Evolutionary conservation across 2,888 invertebrate genomes (phyloP), one percentile per base, ranked within the genome.

Genomic region (Agrochola lota): DNA sequence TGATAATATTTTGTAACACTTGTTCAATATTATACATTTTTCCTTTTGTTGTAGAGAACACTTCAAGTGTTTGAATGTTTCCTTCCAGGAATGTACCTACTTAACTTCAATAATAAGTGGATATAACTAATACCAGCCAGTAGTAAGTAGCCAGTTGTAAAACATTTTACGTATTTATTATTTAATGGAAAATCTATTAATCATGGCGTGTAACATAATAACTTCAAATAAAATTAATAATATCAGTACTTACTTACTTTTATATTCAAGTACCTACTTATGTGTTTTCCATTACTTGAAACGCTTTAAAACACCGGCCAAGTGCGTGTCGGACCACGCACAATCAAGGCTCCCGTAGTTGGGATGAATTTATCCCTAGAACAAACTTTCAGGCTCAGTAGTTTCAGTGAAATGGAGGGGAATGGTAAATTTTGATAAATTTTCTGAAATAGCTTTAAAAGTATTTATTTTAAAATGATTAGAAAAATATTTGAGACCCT

Each of bases 21-120:
- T 26, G 49, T 83, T 71, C 26, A 83, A 71, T 81, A 81, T 77
- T 70, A 52, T 46, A 40, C n/a, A 59, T 63, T 68, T 83, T 67
- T 67, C 30, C 62, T 26, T 52, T 69, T 71, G 77, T 63, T 63
- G 11, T 63, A 43, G 11, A 46, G 40, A 67, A 67, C 49, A 30
- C 35, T 35, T 67, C 40, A 43, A 66, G 57, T 83, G 26, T 68
- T 43, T 20, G 60, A 76, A n/a, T 59, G 11, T 71, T 67, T 46
- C 43, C 67, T 66, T 46, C 43, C 67, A 59, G 26, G 49, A 63
- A 78, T 71, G 15, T 46, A 20, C 17, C 11, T 46, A 49, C 26
- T 55, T 30, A 12, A 35, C 52, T 71, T 77, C 43, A 63, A 62
- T 71, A 62, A 30, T 35, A 52, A 43, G 57, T 66, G 55, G 15